Base-by-base conservation (phyloP, 2,113 vertebrate species). In the Ceyx melanurus region DNA sequence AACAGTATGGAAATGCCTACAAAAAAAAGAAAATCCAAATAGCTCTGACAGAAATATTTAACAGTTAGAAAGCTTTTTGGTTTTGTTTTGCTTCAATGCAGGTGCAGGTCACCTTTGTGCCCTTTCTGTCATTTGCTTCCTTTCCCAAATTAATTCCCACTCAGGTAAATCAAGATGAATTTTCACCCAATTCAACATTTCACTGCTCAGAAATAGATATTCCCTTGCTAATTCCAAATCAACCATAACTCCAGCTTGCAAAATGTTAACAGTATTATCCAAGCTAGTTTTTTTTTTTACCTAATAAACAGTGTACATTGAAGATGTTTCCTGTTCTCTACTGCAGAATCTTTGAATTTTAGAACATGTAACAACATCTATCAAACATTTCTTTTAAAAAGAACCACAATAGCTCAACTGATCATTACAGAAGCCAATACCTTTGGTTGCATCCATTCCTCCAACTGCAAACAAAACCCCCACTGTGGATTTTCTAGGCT, bases 381-480 rank as follows among this genome's bases (percentile, higher is more conserved):
- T 16, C 21, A n/a, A 79, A 57, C 7, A 37, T 37, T 61, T 54
- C 0, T 58, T 79, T 40, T 11, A 6, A 88, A 82, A 88, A 81
- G n/a, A 75, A 58, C 13, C 13, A 51, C 67, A 74, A 5, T 13
- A 81, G 11, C 22, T 90, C 28, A 89, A 50, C 51, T 76, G 70
- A 66, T 50, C 43, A 50, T 89, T 85, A 77, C 28, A 54, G 73
- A 90, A 73, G 31, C 19, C 46, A 84, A 58, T 97, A 98, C 98
- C 98, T 98, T 99, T 99, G 4, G 99, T 99, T 79, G 99, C 99
- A 73, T 99, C 99, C 98, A 99, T 99, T 93, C 99, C 99, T 73
- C 99, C 99, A 60, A 99, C 98, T 11, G 99, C 99, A 84, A 99
- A 99, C 97, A 99, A 98, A 58, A 98, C 98, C 10, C 99, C 99